Percentiles rank a stretch among this genome's conserved stretches.
These are phyloP conservation scores for Podarcis lilfordi DNA, from an alignment of 2,797 vertebrate species.

Conservation along the genomic window DNA sequence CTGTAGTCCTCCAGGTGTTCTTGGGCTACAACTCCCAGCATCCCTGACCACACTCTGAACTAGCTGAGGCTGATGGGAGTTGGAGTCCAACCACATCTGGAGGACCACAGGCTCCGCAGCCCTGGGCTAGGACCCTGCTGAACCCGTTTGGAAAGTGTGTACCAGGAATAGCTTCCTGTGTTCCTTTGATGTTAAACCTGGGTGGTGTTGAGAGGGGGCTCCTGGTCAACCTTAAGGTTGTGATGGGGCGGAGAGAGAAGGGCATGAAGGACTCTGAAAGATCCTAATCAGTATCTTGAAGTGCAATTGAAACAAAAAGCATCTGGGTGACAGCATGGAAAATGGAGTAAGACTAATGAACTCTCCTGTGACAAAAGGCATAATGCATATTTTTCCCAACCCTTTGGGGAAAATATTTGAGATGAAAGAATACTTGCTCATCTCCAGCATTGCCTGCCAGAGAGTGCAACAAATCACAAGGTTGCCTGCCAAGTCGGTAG, in stretches of 20 bases:
- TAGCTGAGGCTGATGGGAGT: no score
- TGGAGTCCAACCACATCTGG: no score
- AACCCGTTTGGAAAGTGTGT: background rate
- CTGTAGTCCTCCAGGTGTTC: no score
- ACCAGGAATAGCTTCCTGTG: background rate
- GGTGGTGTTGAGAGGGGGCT: background rate
- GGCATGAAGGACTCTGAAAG: background rate
- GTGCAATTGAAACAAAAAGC: background rate
- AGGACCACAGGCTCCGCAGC: no score
- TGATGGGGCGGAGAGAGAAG: background rate
- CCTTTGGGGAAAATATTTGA: conserved; percentile 49
- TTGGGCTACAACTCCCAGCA: no score
- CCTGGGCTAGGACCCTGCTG: background rate
- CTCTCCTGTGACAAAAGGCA: background rate
- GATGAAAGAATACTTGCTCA: conserved; percentile 27
- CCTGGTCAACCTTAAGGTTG: background rate
- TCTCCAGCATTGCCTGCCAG: conserved; percentile 19
- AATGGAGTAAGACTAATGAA: background rate
- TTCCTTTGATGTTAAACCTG: background rate
- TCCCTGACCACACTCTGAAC: no score
- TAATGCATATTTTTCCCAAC: background rate
- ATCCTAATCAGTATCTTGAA: background rate
- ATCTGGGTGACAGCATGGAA: background rate
- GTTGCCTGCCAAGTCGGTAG: conserved; percentile 28
- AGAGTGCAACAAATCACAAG: background rate